Evolutionary conservation across 2,888 invertebrate species (phyloP).

Genomic region (Morinoia aosen): DNA sequence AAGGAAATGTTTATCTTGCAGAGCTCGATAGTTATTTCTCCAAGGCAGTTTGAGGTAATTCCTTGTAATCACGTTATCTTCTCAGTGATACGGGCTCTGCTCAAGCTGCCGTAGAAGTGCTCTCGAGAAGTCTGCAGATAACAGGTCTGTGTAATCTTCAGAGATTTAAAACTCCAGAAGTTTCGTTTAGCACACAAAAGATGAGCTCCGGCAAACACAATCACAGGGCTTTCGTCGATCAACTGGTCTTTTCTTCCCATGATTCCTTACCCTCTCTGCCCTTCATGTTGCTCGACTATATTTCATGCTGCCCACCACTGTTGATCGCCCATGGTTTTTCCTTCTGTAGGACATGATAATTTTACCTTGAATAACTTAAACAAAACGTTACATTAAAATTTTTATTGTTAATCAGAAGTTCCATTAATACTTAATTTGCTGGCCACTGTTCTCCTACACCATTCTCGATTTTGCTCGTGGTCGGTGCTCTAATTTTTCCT

Average conservation of each 20-base stretch:
- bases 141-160: neutral
- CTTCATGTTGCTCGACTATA: too few relatives aligned
- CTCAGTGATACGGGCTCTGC: neutral
- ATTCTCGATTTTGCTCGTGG: too few relatives aligned
- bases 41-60: neutral
- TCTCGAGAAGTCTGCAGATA: neutral
- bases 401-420: too few relatives aligned
- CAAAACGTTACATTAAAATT: too few relatives aligned
- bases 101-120: neutral
- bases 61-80: neutral
- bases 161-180: neutral
- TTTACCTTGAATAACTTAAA: too few relatives aligned
- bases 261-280: neutral
- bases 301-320: too few relatives aligned
- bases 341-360: too few relatives aligned
- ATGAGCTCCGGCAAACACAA: neutral
- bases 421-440: too few relatives aligned
- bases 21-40: neutral
- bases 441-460: too few relatives aligned
- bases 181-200: neutral
- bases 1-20: neutral
- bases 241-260: neutral
- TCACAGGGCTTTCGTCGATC: neutral
- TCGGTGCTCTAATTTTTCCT: too few relatives aligned
- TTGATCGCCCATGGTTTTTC: too few relatives aligned